Base-by-base conservation (phyloP, 2,888 invertebrate species). In the Platerodrilus igneus region DNA sequence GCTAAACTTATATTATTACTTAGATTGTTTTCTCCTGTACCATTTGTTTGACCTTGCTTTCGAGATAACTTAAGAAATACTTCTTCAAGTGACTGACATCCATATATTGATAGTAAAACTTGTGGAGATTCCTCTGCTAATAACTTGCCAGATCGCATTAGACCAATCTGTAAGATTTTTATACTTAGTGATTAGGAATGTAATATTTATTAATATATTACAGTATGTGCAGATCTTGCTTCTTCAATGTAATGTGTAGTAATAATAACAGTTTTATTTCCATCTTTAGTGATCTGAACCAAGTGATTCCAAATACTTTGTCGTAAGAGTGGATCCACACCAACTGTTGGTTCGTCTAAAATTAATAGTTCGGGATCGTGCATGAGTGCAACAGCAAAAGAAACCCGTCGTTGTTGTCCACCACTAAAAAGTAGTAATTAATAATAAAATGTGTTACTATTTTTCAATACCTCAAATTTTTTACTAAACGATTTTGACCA, bases 171-270 rank as follows among this genome's bases (percentile, higher is more conserved):
- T n/a, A 53, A 56, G 13, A 49, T 51, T 1, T n/a, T n/a, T n/a
- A n/a, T n/a, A n/a, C n/a, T n/a, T n/a, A n/a, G n/a, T n/a, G n/a
- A n/a, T n/a, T n/a, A n/a, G n/a, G n/a, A n/a, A n/a, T n/a, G n/a
- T n/a, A n/a, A n/a, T n/a, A n/a, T n/a, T n/a, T 25, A 15, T 19
- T 8, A 3, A 11, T 4, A 48, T 71, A 78, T 79, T 69, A 91
- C 90, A 63, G 85, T 79, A 63, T 90, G 87, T 45, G 91, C 91
- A 71, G 90, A 90, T 53, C 89, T 71, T 11, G 94, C 93, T 71
- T 95, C 94, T 67, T 95, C 94, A 45, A 94, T 93, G 62, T 95
- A 95, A 79, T 95, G 89, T 62, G 94, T 88, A 51, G 88, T 89
- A 46, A 88, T 86, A 52, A 88, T 91, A 53, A 94, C 93, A 11